Evolutionary conservation across 2,797 vertebrate genomes (phyloP), one percentile per base, ranked within the genome.

Genomic region (Oreochromis grahami): DNA sequence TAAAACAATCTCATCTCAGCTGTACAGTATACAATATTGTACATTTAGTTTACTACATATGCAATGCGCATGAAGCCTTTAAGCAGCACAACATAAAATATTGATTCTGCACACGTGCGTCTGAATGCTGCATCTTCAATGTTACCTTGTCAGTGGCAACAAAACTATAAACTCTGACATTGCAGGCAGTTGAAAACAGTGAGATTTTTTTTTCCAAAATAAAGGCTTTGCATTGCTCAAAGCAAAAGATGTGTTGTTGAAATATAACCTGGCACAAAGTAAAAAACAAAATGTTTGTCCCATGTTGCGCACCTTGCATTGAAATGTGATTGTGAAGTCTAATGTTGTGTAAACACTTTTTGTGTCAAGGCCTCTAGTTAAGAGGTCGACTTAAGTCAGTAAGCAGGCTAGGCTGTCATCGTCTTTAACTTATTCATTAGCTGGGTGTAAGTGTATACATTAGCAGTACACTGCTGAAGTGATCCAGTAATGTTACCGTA

Each of bases 401-500:
- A 79, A 83, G 83, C 79, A 81, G 83, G 77, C 74, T 53, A 53
- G 52, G 65, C 88, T 92, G 83, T 92, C 70, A 32, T 45, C 6
- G 32, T 86, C 79, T 80, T 84, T 89, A 80, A 95, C 87, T 92
- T 88, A 88, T 95, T 94, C 76, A 92, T 94, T 89, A 94, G 87
- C 86, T 86, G 76, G 24, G 76, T 93, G 93, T 91, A 87, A 87
- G 84, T 86, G 84, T 93, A 89, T 89, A 86, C 87, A 86, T 81
- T 86, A 86, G 79, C 90, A 84, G 80, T 84, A 51, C 79, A 36
- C 43, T 77, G 63, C 84, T 84, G 72, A 78, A 83, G 87, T 78
- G 38, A 88, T 86, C 51, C 43, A 77, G 77, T 85, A 48, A 76
- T 77, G 82, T 84, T 86, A 65, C 87, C 77, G 24, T 86, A 86